These are phyloP conservation scores for Dipodomys stephensi DNA, from an alignment of 2,113 vertebrate genomes.

Conservation along the genomic window DNA sequence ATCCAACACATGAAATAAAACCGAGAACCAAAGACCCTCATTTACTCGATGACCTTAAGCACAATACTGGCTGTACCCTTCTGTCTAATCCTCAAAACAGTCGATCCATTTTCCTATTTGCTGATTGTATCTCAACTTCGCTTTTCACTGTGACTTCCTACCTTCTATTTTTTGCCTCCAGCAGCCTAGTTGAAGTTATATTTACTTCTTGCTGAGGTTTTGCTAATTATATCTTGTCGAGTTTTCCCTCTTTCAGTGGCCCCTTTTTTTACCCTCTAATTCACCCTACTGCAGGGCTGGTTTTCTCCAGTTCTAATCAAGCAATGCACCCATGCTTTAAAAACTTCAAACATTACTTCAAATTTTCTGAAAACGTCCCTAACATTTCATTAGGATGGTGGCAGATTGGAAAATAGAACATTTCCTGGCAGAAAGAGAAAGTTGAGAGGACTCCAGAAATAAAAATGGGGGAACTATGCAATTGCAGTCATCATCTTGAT, in stretches of 20 bases:
- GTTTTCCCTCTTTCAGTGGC: neutral
- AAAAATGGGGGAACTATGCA: neutral
- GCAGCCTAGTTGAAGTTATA: neutral
- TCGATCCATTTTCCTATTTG: neutral
- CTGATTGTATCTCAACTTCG: neutral
- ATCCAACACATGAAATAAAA: too few relatives aligned
- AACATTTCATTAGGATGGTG: neutral
- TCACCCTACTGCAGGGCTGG: neutral
- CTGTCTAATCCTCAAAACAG: neutral
- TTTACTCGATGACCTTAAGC: neutral
- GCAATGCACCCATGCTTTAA: neutral
- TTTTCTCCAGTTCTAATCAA: neutral
- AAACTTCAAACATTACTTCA: neutral
- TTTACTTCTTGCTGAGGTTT: slow-evolving; percentile 6
- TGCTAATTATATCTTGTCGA: slow-evolving; percentile 18
- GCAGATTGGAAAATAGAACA: neutral
- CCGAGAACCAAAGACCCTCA: neutral
- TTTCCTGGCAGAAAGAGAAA: neutral
- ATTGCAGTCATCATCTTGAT: neutral
- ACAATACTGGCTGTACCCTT: neutral
- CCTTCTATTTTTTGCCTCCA: neutral
- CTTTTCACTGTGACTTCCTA: neutral
- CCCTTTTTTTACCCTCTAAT: neutral
- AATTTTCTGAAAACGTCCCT: neutral
- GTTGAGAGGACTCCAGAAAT: neutral